Evolutionary conservation across 2,888 invertebrate species (phyloP).

Genomic region (Plusia festucae): DNA sequence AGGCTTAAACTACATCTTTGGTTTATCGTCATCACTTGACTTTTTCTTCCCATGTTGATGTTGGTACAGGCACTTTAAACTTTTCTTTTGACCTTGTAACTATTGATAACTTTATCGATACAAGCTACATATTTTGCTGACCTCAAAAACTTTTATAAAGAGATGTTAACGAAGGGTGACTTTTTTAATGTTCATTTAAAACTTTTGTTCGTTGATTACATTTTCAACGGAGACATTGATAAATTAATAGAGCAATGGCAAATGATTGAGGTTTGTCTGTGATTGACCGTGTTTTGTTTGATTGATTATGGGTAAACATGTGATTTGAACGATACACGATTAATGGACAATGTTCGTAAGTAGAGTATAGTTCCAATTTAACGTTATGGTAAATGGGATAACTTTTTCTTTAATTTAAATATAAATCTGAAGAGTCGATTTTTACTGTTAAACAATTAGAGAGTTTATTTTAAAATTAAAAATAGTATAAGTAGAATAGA

Average conservation of each 20-base stretch:
- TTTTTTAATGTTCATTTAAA: conserved; percentile 14
- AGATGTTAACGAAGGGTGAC: conserved; percentile 13
- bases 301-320: conserved; percentile 3
- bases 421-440: too few relatives aligned
- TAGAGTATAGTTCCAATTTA: too few relatives aligned
- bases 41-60: not conserved
- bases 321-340: not conserved
- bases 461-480: too few relatives aligned
- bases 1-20: too few relatives aligned
- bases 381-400: too few relatives aligned
- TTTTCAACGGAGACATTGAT: not conserved
- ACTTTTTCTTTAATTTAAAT: too few relatives aligned
- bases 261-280: conserved; percentile 10
- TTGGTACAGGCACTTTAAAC: too few relatives aligned
- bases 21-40: not conserved
- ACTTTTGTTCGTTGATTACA: conserved; percentile 13
- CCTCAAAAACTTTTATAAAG: conserved; percentile 11
- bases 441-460: too few relatives aligned
- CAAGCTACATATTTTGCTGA: not conserved
- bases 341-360: not conserved
- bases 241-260: conserved; percentile 2
- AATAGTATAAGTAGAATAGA: too few relatives aligned
- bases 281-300: conserved; percentile 3
- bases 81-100: not conserved
- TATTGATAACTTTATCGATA: not conserved